Conservation (phyloP, 1,140 invertebrate genomes). For the Drosophila yakuba region DNA sequence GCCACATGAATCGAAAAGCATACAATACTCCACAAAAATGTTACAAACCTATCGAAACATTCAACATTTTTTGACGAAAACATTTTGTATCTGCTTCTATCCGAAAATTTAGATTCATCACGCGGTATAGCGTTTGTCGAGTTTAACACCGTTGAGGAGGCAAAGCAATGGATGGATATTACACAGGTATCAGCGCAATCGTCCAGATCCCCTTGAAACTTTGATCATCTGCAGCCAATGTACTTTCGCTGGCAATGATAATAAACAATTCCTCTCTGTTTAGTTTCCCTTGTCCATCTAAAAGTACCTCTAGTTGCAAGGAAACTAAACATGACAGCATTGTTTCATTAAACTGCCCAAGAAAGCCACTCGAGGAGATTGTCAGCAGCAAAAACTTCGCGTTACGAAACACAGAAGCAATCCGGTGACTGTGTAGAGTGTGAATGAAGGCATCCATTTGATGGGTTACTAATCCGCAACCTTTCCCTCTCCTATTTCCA, state of each 20-base stretch:
- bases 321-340: constrained; percentile 40
- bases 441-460: constrained; percentile 50
- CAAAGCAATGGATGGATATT: constrained; percentile 95
- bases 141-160: constrained; percentile 95
- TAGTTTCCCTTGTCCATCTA: not conserved
- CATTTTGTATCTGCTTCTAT: constrained; percentile 86
- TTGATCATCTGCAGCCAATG: constrained; percentile 11
- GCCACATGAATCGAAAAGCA: constrained; percentile 31
- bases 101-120: constrained; percentile 90
- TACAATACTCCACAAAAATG: constrained; percentile 54
- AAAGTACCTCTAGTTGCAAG: not conserved
- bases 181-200: constrained; percentile 91
- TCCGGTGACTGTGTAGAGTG: constrained; percentile 84
- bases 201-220: constrained; percentile 32
- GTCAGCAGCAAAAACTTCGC: constrained; percentile 43
- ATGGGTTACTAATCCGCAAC: constrained; percentile 56
- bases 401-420: constrained; percentile 73
- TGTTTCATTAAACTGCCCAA: constrained; percentile 30
- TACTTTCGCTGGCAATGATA: constrained; percentile 10
- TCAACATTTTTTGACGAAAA: constrained; percentile 82
- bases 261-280: not conserved
- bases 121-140: constrained; percentile 98
- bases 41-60: constrained; percentile 68
- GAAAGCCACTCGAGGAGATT: constrained; percentile 22
- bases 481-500: constrained; percentile 71